Evolutionary conservation across 2,888 invertebrate genomes (phyloP), one percentile per base, ranked within the genome.

Genomic region (Pemphredon lugubris): DNA sequence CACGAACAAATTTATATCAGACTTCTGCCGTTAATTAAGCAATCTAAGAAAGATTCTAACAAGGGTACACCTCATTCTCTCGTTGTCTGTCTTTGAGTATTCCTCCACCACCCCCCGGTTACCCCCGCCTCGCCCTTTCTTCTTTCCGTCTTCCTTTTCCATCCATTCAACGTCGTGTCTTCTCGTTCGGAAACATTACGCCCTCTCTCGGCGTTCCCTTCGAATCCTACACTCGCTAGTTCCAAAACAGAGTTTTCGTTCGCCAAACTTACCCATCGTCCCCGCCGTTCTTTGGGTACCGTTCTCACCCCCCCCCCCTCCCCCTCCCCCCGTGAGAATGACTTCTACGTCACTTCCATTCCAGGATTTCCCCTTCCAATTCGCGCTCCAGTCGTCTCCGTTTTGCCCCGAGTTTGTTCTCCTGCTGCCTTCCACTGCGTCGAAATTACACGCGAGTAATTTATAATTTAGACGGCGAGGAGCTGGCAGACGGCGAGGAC

Each of bases 381-480:
- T 39, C 66, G 60, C 72, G 63, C 67, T 75, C 26, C 4, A 67
- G 75, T 73, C 73, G 75, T 55, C 70, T 65, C 39, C 75, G 59
- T 78, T 73, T 75, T 59, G 39, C 57, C 37, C n/a, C 50, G 73
- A 60, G 68, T 59, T 57, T 48, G 64, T 63, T 61, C 60, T 69
- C 65, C 42, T 50, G 39, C 44, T 57, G 26, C 40, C 50, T 47
- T 57, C 53, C 58, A 37, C 57, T 48, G 47, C 66, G 44, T 69
- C 68, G 73, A 71, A 81, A 83, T 81, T 82, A 71, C 73, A 83
- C 71, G 73, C 71, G 71, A 82, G 77, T 82, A 82, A 82, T 83
- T 82, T 83, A 81, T 82, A 83, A 82, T 82, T 80, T 80, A 81
- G 69, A 69, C 61, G 70, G 23, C 48, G 59, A 23, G 53, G 34